Evolutionary conservation across 1,140 invertebrate species (phyloP), one percentile per base, ranked within the genome.

Genomic region (Drosophila navojoa): DNA sequence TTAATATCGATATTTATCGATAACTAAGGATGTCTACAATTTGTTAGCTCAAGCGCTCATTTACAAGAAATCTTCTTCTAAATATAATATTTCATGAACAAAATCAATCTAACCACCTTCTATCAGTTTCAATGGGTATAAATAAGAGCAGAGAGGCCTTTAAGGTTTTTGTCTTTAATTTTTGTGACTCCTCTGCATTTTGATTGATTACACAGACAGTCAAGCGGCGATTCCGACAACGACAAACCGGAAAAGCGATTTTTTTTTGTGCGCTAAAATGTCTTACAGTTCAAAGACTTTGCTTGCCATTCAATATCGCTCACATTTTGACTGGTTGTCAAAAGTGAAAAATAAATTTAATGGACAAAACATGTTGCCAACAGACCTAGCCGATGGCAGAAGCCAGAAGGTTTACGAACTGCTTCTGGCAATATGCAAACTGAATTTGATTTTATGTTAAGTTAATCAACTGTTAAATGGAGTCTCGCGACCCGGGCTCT

Each of bases 131-230:
- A 49, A 19, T 13, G 47, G 22, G 22, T 25, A 49, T 47, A 27
- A 15, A 49, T 29, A 29, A 5, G 25, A 13, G 9, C 2, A 10
- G 11, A 32, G 49, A 29, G n/a, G n/a, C 13, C 10, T 32, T 29
- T n/a, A 50, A 44, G 22, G 11, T 25, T 25, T 61, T 62, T 29
- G 61, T 38, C 49, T 62, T 29, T 19, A 11, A 58, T 59, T 45
- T 59, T 66, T 58, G 66, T 58, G 69, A 25, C 19, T 71, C 13
- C 15, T 16, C n/a, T 13, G 22, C 15, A 55, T 22, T 67, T 54
- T 72, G 63, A 67, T 72, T 72, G 63, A 72, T 72, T 47, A 44
- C 9, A 19, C 32, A 52, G n/a, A 35, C 32, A 32, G 32, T 9
- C 6, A 32, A 32, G 32, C 32, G 32, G 32, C 32, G 32, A 9